Evolutionary conservation across 1,140 invertebrate species (phyloP), one percentile per base, ranked within the genome.

Genomic region (Venturia canescens): DNA sequence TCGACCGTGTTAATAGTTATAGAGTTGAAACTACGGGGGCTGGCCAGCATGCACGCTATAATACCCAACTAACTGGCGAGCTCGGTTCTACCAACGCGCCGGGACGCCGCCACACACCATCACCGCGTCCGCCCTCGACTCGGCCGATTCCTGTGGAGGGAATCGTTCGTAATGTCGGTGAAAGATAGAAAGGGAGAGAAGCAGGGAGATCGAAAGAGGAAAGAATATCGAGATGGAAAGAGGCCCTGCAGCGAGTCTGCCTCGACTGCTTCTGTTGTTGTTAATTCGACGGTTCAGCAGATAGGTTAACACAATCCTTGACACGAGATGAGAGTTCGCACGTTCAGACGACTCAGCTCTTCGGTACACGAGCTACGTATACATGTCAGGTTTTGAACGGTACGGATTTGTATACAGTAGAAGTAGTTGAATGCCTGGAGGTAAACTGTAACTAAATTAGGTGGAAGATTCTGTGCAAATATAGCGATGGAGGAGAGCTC

Each of bases 1-100:
- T 50, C 23, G 69, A 67, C 83, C 75, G 79, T 84, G 80, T 82
- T 84, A 84, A 84, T 84, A 84, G 83, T 84, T 84, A 84, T 84
- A 84, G 83, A 78, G 74, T 76, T 84, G 79, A 82, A 69, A 84
- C 83, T 84, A 82, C 81, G 78, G 79, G 78, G 83, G 80, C 77
- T 80, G 82, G 72, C 48, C 67, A 18, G 29, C 50, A 29, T 69
- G 53, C 75, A 80, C 78, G 83, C 83, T 80, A 83, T 83, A 83
- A 83, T 83, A 83, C 77, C 83, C 82, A 80, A 80, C 82, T 80
- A 82, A 81, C 80, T 78, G 57, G 79, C 80, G 76, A 78, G 80
- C 83, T 80, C 74, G 69, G 50, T 76, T 76, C 72, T 60, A 29
- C 72, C 44, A 23, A 38, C 29, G 44, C 71, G 44, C 44, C 71